These are phyloP conservation scores for Mus pahari DNA, from an alignment of 2,113 vertebrate species.

Conservation along the genomic window DNA sequence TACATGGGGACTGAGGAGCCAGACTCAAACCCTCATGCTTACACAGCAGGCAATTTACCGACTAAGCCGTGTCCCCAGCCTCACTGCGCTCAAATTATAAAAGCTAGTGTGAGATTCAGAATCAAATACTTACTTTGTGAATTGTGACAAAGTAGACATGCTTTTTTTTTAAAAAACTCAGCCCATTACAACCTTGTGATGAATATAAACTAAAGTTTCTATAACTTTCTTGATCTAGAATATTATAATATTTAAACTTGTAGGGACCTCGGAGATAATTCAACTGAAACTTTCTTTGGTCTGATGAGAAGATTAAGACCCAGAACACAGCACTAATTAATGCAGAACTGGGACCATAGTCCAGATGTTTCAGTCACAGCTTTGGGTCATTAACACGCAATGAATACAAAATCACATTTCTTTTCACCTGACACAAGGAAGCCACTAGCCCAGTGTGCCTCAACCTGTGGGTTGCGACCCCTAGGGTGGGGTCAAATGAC, in stretches of 20 bases:
- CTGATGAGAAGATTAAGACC: conserved; percentile 51
- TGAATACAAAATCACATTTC: conserved; percentile 48
- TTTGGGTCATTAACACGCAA: conserved; percentile 29
- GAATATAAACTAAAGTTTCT: conserved; percentile 40
- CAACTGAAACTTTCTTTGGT: conserved; percentile 39
- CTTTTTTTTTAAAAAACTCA: neutral
- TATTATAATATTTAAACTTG: conserved; percentile 49
- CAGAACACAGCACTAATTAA: conserved; percentile 58
- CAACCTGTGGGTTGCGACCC: neutral
- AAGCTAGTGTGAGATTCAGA: conserved; percentile 14
- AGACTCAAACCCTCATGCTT: neutral
- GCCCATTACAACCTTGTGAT: neutral
- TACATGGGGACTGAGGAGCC: neutral
- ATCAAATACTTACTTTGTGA: neutral
- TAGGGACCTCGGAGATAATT: conserved; percentile 8
- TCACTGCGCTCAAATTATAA: neutral
- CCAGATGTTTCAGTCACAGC: conserved; percentile 51
- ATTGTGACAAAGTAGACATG: neutral
- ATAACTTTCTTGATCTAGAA: conserved; percentile 49
- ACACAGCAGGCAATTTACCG: neutral
- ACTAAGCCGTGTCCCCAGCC: neutral
- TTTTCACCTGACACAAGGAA: conserved; percentile 30
- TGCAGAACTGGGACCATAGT: conserved; percentile 39
- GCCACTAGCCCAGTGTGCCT: neutral
- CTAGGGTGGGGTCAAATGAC: neutral